Evolutionary conservation across 1,140 invertebrate species (phyloP).

Genomic region (Watersipora subatra): DNA sequence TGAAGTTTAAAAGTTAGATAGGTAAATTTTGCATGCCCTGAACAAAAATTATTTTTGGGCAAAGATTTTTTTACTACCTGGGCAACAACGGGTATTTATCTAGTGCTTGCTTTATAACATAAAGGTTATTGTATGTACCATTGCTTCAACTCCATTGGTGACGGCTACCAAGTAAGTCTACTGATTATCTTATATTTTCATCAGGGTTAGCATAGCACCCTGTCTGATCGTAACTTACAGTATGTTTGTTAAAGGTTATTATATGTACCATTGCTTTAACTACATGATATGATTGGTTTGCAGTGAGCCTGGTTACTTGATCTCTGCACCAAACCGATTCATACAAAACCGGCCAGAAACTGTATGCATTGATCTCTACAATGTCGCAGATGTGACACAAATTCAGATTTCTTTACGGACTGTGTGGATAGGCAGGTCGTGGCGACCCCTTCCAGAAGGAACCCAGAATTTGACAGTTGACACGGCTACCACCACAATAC

Average conservation of each 20-base stretch:
- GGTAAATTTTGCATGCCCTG: no score
- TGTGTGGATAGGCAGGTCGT: background rate
- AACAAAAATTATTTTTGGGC: no score
- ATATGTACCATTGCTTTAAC: no score
- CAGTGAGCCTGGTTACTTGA: background rate
- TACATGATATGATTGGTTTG: constrained; percentile 55
- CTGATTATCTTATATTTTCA: no score
- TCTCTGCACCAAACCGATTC: background rate
- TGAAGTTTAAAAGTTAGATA: no score
- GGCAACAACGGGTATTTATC: no score
- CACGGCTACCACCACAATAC: background rate
- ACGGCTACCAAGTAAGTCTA: no score
- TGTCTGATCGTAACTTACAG: constrained; percentile 84
- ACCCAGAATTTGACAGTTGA: background rate
- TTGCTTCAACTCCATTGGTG: no score
- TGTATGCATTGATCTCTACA: background rate
- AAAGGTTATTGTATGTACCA: no score
- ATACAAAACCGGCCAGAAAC: background rate
- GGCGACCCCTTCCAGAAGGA: background rate
- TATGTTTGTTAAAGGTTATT: constrained; percentile 88
- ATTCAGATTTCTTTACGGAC: background rate
- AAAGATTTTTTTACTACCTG: no score
- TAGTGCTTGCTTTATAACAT: no score
- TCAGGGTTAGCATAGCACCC: constrained; percentile 72
- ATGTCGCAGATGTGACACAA: background rate